Evolutionary conservation across 2,113 vertebrate genomes (phyloP).

Genomic region (Tetrao urogallus): DNA sequence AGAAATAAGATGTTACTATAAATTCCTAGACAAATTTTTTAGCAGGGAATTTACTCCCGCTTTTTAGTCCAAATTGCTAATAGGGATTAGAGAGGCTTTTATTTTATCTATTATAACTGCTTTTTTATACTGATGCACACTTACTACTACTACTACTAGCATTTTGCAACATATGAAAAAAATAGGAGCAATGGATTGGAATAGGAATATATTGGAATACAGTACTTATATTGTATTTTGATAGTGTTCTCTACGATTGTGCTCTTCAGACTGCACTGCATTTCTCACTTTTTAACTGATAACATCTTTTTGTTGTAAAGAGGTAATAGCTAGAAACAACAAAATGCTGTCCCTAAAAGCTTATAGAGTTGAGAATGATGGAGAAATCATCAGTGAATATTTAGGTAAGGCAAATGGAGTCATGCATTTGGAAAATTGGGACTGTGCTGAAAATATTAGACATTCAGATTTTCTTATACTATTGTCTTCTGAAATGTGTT

Average conservation of each 20-base stretch:
- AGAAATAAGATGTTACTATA: not conserved
- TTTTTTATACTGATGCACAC: conserved; percentile 12
- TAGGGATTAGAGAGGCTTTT: conserved; percentile 18
- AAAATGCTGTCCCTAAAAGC: conserved; percentile 68
- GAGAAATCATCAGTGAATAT: conserved; percentile 25
- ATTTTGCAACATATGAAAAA: conserved; percentile 45
- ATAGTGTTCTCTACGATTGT: conserved; percentile 32
- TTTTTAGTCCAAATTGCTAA: conserved; percentile 43
- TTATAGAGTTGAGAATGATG: conserved; percentile 56
- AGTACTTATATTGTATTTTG: conserved; percentile 45
- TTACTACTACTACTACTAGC: conserved; percentile 8
- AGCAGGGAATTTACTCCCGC: conserved; percentile 24
- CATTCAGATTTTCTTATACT: conserved; percentile 37
- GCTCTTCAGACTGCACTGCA: not conserved
- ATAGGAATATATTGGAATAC: not conserved
- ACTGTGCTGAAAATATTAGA: conserved; percentile 27
- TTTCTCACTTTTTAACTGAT: conserved; percentile 69
- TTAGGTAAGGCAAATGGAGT: conserved; percentile 47
- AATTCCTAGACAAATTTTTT: conserved; percentile 27
- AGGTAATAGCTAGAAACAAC: conserved; percentile 65
- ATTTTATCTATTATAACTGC: conserved; percentile 20
- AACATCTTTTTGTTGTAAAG: conserved; percentile 54
- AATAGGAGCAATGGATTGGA: conserved; percentile 69
- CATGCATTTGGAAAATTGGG: conserved; percentile 64
- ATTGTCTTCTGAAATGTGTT: conserved; percentile 29